Base-by-base conservation (phyloP, 2,113 vertebrate genomes). In the Baryphthengus martii region DNA sequence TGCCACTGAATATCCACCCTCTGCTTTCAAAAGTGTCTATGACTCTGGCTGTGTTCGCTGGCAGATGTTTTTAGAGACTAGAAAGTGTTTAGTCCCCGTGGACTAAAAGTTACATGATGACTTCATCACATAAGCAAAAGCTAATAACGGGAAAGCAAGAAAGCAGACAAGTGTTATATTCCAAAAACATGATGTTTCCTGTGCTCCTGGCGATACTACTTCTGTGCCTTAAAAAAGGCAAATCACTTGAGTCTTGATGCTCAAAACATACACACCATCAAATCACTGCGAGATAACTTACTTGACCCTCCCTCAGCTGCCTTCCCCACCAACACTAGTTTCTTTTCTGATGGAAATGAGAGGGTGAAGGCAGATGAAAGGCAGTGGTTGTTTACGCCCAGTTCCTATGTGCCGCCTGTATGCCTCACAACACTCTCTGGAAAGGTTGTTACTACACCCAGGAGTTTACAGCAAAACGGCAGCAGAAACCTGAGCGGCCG, bases 181-280 rank as follows among this genome's bases (percentile, higher is more conserved):
- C 96, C 94, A 88, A 97, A 95, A 95, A 87, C 88, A 96, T 10
- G 7, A 53, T 71, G 73, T 95, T 97, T 97, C 90, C 95, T 96
- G 65, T 87, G 93, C 90, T 97, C 87, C 94, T 97, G 95, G 96
- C 96, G 95, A 53, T 94, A 40, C 47, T 87, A 84, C 82, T 89
- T n/a, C 37, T 47, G 52, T 53, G 94, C 90, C 74, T 96, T 85
- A 93, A 96, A 90, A 89, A 95, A 88, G 65, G 85, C 81, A 96
- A 96, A 73, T 85, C 44, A 49, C 40, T 90, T 9, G 78, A 67
- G 58, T 76, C 85, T 25, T 62, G 87, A 96, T 95, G 85, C 89
- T 80, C 73, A 63, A 89, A 89, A 72, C 90, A 93, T 5, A 15
- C 76, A 53, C 44, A 31, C 44, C 71, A 35, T 4, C 3, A 0